Evolutionary conservation across 1,140 invertebrate species (phyloP).

Genomic region (Orussus abietinus): DNA sequence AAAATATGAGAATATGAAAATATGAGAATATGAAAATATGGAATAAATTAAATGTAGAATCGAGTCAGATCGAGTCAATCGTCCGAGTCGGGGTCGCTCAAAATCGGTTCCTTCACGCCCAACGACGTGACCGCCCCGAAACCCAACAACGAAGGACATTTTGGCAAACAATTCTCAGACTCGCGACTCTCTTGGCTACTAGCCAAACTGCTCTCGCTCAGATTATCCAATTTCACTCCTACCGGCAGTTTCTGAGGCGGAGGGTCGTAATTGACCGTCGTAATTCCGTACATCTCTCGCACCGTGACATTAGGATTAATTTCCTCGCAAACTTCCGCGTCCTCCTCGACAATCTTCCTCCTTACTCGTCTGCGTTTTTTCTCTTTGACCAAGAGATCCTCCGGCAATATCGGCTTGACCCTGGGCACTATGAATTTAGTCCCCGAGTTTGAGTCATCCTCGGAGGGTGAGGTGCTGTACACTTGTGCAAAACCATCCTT

Average conservation of each 20-base stretch:
- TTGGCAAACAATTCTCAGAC: not conserved
- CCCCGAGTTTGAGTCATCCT: too few species aligned
- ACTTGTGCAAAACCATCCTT: too few species aligned
- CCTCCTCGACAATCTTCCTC: not conserved
- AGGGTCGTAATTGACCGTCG: slow-evolving; percentile 27
- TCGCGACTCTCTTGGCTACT: not conserved
- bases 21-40: too few species aligned
- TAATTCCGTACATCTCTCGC: slow-evolving; percentile 26
- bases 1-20: too few species aligned
- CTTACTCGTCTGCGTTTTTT: not conserved
- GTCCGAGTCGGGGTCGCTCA: slow-evolving; percentile 9
- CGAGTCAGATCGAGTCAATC: too few species aligned
- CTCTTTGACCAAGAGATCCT: not conserved
- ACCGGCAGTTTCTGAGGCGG: slow-evolving; percentile 1
- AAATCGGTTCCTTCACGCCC: not conserved
- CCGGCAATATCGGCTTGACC: slow-evolving; percentile 4
- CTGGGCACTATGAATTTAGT: too few species aligned
- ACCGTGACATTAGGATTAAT: too few species aligned
- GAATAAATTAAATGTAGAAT: too few species aligned
- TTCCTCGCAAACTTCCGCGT: slow-evolving; percentile 18
- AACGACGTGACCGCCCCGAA: too few species aligned
- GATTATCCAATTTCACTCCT: slow-evolving; percentile 2
- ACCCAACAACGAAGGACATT: too few species aligned
- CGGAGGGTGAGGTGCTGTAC: too few species aligned
- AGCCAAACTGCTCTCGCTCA: slow-evolving; percentile 13